Evolutionary conservation across 1,140 invertebrate species (phyloP), one percentile per base, ranked within the genome.

Genomic region (Cydia amplana): DNA sequence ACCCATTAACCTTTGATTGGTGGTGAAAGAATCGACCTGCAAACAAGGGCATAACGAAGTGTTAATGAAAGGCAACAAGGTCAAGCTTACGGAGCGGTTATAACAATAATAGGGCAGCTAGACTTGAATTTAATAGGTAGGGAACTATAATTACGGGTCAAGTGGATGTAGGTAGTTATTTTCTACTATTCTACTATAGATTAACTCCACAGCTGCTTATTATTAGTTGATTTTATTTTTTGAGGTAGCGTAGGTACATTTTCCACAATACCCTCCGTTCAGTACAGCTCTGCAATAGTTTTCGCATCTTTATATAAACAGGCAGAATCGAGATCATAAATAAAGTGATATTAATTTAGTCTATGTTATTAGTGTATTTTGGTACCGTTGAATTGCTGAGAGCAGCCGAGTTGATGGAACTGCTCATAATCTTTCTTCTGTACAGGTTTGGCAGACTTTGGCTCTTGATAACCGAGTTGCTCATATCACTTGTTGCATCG

Each of bases 401-500:
- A 25, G 93, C 93, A 75, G 85, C 82, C 43, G 91, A 93, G 80
- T 91, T 90, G 55, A 91, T 91, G 70, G 91, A 93, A 85, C 91
- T 93, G 78, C 80, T 89, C 83, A 91, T 86, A 72, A 93, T 81
- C 84, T 91, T 93, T 75, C 87, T 85, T 83, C 87, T 88, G 65
- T 91, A 93, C 25, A 97, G 91, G 91, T 97, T 96, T 55, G 96
- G 96, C 89, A 97, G 93, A 85, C 96, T 96, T 92, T 95, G 95
- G 91, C 96, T 96, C 93, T 96, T 96, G 46, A 94, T 91, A 78
- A 91, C 90, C 77, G 89, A 93, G 86, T 88, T 93, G 76, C 82
- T 88, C 91, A 89, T 91, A 83, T 88, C 92, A 84, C 79, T 89
- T 82, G 83, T 86, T 60, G 80, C 80, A 82, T 92, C 88, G 80